These are phyloP conservation scores for Conistra vaccinii DNA, from an alignment of 2,888 invertebrate genomes.

Conservation along the genomic window DNA sequence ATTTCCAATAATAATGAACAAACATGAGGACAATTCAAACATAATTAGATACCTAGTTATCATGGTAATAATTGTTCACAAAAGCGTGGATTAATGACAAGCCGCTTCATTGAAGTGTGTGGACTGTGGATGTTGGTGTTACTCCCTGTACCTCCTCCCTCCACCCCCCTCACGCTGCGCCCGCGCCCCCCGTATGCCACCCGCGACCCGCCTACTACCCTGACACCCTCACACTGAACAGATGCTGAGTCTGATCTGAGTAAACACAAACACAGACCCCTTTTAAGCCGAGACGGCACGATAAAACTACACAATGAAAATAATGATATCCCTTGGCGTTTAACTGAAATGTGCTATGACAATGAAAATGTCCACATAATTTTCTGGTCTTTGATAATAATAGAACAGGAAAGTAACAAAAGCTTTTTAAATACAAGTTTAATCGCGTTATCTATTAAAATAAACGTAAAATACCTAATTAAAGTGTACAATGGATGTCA, in stretches of 20 bases:
- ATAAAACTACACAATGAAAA: slow-evolving; percentile 66
- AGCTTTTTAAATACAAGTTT: neutral
- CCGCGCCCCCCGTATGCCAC: slow-evolving; percentile 44
- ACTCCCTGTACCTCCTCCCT: slow-evolving; percentile 47
- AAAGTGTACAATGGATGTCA: neutral
- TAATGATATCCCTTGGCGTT: slow-evolving; percentile 58
- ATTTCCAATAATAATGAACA: slow-evolving; percentile 32
- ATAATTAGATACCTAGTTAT: slow-evolving; percentile 56
- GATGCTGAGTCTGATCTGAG: slow-evolving; percentile 77
- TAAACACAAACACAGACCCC: slow-evolving; percentile 78
- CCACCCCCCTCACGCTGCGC: slow-evolving; percentile 34
- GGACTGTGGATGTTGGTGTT: slow-evolving; percentile 65
- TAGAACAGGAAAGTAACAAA: neutral
- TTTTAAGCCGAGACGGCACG: slow-evolving; percentile 67
- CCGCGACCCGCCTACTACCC: slow-evolving; percentile 61
- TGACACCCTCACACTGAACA: slow-evolving; percentile 71
- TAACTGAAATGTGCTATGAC: slow-evolving; percentile 42
- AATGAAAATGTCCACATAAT: slow-evolving; percentile 25
- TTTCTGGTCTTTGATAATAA: slow-evolving; percentile 5
- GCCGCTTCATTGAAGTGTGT: slow-evolving; percentile 71
- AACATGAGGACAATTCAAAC: slow-evolving; percentile 40
- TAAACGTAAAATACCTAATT: neutral
- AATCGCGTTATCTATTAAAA: neutral
- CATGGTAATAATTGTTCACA: slow-evolving; percentile 66
- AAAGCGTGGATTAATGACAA: slow-evolving; percentile 75